phyloP scores from a whole-genome alignment of 2,888 invertebrate genomes.

The Oeneis ivallda region DNA sequence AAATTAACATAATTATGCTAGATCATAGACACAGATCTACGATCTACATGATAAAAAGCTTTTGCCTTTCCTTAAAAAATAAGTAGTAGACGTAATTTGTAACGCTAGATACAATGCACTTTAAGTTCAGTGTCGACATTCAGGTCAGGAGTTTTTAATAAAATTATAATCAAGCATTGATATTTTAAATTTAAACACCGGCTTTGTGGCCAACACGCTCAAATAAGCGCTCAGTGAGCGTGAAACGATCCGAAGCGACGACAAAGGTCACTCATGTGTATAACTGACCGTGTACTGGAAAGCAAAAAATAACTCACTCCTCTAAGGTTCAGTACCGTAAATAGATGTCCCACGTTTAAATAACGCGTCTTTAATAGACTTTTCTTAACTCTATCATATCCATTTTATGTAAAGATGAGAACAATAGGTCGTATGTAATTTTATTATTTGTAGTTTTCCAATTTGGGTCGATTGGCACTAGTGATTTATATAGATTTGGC shows the following conservation, averaged over 20 bases:
- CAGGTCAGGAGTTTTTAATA: slow-evolving; percentile 29
- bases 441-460: background rate
- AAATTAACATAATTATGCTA: too few species aligned
- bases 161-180: slow-evolving; percentile 40
- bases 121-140: slow-evolving; percentile 11
- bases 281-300: slow-evolving; percentile 51
- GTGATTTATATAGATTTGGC: background rate
- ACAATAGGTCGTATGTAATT: background rate
- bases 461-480: background rate
- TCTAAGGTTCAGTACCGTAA: background rate
- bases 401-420: background rate
- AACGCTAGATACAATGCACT: background rate
- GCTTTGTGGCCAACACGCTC: slow-evolving; percentile 55
- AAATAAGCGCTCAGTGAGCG: slow-evolving; percentile 62
- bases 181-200: slow-evolving; percentile 48
- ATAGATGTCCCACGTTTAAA: too few species aligned
- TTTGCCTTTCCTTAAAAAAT: too few species aligned
- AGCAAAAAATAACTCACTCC: slow-evolving; percentile 45
- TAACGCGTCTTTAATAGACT: too few species aligned
- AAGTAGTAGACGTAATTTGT: too few species aligned
- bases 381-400: background rate
- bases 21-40: too few species aligned
- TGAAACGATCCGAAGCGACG: slow-evolving; percentile 57
- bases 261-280: slow-evolving; percentile 60
- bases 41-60: too few species aligned